Evolutionary conservation across 2,113 vertebrate species (phyloP).

Genomic region (Lycaon pictus): DNA sequence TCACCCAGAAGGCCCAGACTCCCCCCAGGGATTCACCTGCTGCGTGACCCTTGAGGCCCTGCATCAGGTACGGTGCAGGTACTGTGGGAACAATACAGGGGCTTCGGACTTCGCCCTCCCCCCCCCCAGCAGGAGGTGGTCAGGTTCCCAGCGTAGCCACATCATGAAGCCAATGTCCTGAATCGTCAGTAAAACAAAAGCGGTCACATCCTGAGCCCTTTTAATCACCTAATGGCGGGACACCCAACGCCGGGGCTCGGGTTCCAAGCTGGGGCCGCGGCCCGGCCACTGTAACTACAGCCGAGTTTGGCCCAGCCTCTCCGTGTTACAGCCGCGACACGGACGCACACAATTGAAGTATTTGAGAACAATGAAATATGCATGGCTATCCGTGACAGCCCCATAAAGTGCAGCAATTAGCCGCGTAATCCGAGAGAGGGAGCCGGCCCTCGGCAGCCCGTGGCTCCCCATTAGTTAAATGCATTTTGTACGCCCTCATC

Average conservation of each 20-base stretch:
- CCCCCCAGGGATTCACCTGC: neutral
- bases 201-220: slow-evolving; percentile 78
- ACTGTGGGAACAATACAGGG: neutral
- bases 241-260: slow-evolving; percentile 83
- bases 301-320: slow-evolving; percentile 96
- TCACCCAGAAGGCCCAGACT: neutral
- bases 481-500: slow-evolving; percentile 99
- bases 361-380: slow-evolving; percentile 99
- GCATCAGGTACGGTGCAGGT: neutral
- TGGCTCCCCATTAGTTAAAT: slow-evolving; percentile 99
- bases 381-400: slow-evolving; percentile 99
- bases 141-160: neutral
- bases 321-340: slow-evolving; percentile 96
- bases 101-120: too few species aligned
- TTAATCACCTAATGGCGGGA: slow-evolving; percentile 91
- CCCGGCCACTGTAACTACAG: slow-evolving; percentile 93
- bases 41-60: rapidly evolving
- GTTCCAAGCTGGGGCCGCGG: slow-evolving; percentile 73
- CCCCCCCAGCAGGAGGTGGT: neutral
- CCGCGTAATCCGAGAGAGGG: slow-evolving; percentile 97
- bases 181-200: slow-evolving; percentile 83
- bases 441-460: slow-evolving; percentile 90
- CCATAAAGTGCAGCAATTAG: slow-evolving; percentile 99
- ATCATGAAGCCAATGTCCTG: slow-evolving; percentile 68
- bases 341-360: slow-evolving; percentile 97